Evolutionary conservation across 2,797 vertebrate genomes (phyloP).

Genomic region (Sebastes goodei): DNA sequence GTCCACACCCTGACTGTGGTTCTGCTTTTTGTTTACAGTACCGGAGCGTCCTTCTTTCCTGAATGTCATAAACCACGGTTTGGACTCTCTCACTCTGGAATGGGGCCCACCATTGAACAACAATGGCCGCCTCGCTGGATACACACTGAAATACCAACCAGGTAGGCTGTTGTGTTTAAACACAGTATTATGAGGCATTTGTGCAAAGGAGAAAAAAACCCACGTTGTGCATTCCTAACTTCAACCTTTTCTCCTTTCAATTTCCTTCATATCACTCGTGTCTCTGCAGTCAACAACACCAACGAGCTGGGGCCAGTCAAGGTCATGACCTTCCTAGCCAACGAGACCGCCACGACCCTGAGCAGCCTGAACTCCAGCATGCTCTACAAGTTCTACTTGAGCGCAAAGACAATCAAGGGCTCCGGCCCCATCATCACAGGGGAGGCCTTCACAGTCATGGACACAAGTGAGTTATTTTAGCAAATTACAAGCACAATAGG

Average conservation of each 20-base stretch:
- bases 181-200: background rate
- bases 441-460: conserved; percentile 90
- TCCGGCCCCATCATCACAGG: conserved; percentile 86
- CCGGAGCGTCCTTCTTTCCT: conserved; percentile 89
- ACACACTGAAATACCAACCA: conserved; percentile 91
- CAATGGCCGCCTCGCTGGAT: conserved; percentile 91
- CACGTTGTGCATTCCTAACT: background rate
- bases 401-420: conserved; percentile 89
- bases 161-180: conserved; percentile 75
- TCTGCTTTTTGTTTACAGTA: conserved; percentile 78
- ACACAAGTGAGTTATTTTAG: conserved; percentile 87
- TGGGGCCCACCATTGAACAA: conserved; percentile 89
- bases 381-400: conserved; percentile 93
- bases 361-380: conserved; percentile 91
- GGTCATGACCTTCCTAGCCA: conserved; percentile 85
- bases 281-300: conserved; percentile 88
- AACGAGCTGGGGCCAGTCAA: conserved; percentile 88
- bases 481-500: background rate
- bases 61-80: conserved; percentile 81
- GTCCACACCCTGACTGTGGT: background rate
- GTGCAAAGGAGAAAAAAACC: background rate
- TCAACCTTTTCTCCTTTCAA: background rate
- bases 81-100: conserved; percentile 90
- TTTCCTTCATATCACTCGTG: background rate
- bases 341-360: conserved; percentile 88